Evolutionary conservation across 2,888 invertebrate genomes (phyloP).

Genomic region (Orchestes rusci): DNA sequence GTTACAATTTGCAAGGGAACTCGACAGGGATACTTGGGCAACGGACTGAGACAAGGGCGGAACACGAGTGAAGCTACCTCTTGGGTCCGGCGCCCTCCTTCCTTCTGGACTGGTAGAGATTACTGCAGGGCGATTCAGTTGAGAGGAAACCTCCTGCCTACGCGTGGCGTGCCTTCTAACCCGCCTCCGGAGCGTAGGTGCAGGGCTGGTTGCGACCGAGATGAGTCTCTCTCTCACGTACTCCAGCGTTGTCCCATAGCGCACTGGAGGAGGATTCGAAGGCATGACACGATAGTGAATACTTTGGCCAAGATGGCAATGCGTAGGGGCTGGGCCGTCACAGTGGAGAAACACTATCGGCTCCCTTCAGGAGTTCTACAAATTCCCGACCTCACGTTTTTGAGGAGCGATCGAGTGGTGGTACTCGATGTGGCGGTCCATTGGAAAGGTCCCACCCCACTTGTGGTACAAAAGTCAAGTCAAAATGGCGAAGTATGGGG

Average conservation of each 20-base stretch:
- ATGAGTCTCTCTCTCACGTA: slow-evolving; percentile 19
- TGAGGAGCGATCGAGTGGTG: too few species aligned
- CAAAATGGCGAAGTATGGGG: too few species aligned
- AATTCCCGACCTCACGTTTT: slow-evolving; percentile 10
- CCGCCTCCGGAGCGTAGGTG: slow-evolving; percentile 26
- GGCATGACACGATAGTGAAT: slow-evolving; percentile 5
- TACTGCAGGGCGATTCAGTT: slow-evolving; percentile 31
- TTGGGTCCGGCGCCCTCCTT: slow-evolving; percentile 27
- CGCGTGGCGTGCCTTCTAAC: too few species aligned
- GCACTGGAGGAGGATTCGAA: slow-evolving; percentile 4
- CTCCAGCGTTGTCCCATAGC: slow-evolving; percentile 5
- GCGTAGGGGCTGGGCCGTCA: neutral
- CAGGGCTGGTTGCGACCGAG: slow-evolving; percentile 26
- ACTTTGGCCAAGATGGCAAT: neutral
- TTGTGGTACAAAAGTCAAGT: too few species aligned
- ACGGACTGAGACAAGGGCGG: slow-evolving; percentile 13
- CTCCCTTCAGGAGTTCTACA: neutral
- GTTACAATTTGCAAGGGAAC: too few species aligned
- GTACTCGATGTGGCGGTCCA: too few species aligned
- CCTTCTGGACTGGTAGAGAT: slow-evolving; percentile 29
- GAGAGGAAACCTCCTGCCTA: slow-evolving; percentile 30
- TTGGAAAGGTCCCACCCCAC: too few species aligned
- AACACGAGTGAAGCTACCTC: neutral
- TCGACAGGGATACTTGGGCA: slow-evolving; percentile 23
- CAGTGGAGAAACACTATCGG: slow-evolving; percentile 1